Percentiles rank a stretch among this genome's conserved stretches.
Conservation (phyloP, 2,113 vertebrate genomes). For the Mugil cephalus region DNA sequence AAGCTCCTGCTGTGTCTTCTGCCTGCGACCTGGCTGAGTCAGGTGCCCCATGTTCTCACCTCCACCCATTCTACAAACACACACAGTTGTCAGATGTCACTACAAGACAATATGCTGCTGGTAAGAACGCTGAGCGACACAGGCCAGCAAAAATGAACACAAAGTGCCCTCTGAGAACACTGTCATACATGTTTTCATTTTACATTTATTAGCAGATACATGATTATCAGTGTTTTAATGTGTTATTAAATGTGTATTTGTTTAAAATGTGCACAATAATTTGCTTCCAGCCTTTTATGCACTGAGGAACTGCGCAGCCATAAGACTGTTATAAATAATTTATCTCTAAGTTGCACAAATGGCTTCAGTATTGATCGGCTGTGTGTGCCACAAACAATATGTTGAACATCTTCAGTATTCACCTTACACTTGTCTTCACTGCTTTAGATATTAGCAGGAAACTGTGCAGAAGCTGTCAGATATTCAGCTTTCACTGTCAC, state of each 20-base stretch:
- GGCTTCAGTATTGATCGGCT: conserved; percentile 72
- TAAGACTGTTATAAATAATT: conserved; percentile 86
- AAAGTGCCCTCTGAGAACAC: not conserved
- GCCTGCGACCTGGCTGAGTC: conserved; percentile 31
- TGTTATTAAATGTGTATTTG: not conserved
- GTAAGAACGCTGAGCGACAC: no score
- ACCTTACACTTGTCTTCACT: not conserved
- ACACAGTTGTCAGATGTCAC: conserved; percentile 14
- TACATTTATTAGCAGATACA: not conserved
- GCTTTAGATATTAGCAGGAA: conserved; percentile 1
- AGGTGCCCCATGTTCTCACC: conserved; percentile 67
- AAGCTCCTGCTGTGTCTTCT: conserved; percentile 56
- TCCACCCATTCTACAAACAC: conserved; percentile 71
- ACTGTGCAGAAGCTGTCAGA: not conserved
- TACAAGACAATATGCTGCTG: not conserved
- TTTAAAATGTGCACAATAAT: not conserved
- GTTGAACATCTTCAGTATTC: not conserved
- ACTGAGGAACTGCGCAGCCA: conserved; percentile 1
- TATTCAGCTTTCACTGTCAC: not conserved
- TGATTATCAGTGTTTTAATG: not conserved
- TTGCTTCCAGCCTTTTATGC: not conserved
- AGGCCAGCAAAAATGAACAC: not conserved
- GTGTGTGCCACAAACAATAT: conserved; percentile 33
- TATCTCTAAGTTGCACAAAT: conserved; percentile 87
- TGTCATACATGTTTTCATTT: not conserved